These are phyloP conservation scores for Peromyscus polionotus DNA, from an alignment of 2,113 vertebrate species.

Conservation along the genomic window DNA sequence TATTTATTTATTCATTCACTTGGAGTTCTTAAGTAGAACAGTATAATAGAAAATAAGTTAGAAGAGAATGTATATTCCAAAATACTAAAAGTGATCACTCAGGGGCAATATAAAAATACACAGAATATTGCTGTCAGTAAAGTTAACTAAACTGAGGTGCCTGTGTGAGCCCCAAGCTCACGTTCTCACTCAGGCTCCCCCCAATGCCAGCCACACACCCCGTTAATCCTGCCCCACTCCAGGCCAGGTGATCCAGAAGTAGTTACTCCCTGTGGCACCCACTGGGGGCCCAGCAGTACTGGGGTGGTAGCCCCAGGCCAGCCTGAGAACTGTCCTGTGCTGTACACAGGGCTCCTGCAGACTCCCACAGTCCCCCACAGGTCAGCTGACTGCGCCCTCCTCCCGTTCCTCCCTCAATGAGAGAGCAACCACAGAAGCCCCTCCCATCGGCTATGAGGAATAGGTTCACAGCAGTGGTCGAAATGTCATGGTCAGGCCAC, in stretches of 20 bases:
- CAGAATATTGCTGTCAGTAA: conserved; percentile 31
- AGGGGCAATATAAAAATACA: conserved; percentile 58
- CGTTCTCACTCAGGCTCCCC: not conserved
- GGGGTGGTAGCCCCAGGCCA: not conserved
- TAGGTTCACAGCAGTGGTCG: not conserved
- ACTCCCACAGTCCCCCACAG: rapidly evolving
- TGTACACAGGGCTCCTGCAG: rapidly evolving
- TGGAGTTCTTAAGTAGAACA: conserved; percentile 64
- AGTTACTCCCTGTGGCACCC: not conserved
- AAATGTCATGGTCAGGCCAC: not conserved
- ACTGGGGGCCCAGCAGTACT: not conserved
- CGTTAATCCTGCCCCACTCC: not conserved
- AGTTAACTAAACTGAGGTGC: not conserved
- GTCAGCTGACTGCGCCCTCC: not conserved
- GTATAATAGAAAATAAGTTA: conserved; percentile 78
- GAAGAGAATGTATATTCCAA: conserved; percentile 69
- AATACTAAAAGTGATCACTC: conserved; percentile 67
- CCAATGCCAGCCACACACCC: not conserved
- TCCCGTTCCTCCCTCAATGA: not conserved
- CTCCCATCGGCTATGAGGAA: not conserved
- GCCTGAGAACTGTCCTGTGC: not conserved
- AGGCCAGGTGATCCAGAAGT: not conserved
- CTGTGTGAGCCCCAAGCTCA: not conserved
- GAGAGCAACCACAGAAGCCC: not conserved
- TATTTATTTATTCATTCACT: conserved; percentile 75